phyloP scores from a whole-genome alignment of 2,797 vertebrate species.

The Chelon labrosus region DNA sequence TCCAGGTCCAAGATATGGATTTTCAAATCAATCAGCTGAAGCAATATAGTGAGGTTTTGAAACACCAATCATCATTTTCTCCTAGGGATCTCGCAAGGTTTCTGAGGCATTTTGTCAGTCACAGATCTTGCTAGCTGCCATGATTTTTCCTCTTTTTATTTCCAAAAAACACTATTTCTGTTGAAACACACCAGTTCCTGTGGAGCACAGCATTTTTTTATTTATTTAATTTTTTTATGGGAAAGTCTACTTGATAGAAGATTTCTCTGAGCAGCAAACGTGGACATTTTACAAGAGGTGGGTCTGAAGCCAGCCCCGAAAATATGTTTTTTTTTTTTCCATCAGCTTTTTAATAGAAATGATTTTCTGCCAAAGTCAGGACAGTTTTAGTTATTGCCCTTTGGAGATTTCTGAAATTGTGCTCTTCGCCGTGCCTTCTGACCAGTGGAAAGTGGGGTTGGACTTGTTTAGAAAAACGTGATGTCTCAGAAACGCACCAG shows the following conservation, averaged over 20 bases:
- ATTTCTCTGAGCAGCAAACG: neutral
- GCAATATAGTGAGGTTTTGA: neutral
- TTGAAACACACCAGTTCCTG: neutral
- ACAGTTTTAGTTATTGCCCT: neutral
- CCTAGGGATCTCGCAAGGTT: neutral
- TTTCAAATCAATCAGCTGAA: too few species aligned
- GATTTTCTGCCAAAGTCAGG: conserved; percentile 5
- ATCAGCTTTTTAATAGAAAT: conserved; percentile 5
- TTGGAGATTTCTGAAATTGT: neutral
- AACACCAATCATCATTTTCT: conserved; percentile 3
- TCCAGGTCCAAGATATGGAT: too few species aligned
- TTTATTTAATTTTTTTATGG: too few species aligned
- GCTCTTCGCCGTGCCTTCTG: neutral
- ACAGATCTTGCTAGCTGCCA: neutral
- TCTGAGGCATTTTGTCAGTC: neutral
- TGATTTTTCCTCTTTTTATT: neutral
- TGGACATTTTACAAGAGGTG: neutral
- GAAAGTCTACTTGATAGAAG: too few species aligned
- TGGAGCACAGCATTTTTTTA: neutral
- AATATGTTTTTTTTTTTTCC: neutral
- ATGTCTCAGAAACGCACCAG: neutral
- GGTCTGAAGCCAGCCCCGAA: neutral
- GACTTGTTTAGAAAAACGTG: neutral
- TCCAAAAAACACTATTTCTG: neutral
- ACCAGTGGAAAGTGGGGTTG: neutral